Evolutionary conservation across 2,113 vertebrate species (phyloP).

Genomic region (Planiliza haematocheilus): DNA sequence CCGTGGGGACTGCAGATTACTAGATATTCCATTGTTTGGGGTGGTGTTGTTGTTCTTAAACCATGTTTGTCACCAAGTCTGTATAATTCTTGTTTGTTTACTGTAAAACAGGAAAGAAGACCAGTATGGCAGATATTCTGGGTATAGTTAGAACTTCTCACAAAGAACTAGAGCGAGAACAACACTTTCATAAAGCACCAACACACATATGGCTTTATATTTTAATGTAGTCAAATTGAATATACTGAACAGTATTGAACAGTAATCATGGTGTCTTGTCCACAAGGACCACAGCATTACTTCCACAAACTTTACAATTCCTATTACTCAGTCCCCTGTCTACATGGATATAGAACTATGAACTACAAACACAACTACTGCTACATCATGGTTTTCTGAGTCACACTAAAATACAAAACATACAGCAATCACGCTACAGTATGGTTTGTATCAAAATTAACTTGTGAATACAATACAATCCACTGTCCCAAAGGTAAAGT

Average conservation of each 20-base stretch:
- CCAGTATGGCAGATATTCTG: neutral
- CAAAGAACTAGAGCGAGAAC: no score
- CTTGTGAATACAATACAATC: conserved; percentile 18
- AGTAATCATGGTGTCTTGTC: neutral
- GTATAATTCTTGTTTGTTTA: neutral
- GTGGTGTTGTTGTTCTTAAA: no score
- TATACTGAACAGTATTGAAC: no score
- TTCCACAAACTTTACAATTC: neutral
- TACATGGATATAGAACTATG: no score
- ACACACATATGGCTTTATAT: neutral
- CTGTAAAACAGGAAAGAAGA: neutral
- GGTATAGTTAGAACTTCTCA: neutral
- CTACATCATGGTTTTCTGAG: no score
- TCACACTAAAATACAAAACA: no score
- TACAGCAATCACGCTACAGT: neutral
- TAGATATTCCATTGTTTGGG: neutral
- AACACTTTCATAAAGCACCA: neutral
- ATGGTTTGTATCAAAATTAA: conserved; percentile 12
- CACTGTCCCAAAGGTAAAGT: neutral
- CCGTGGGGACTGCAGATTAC: neutral
- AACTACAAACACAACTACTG: neutral
- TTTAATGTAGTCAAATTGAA: neutral
- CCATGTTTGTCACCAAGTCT: neutral
- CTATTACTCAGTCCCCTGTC: no score
- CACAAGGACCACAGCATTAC: neutral